Conservation (phyloP, 2,797 vertebrate species). For the Nannoperca australis region DNA sequence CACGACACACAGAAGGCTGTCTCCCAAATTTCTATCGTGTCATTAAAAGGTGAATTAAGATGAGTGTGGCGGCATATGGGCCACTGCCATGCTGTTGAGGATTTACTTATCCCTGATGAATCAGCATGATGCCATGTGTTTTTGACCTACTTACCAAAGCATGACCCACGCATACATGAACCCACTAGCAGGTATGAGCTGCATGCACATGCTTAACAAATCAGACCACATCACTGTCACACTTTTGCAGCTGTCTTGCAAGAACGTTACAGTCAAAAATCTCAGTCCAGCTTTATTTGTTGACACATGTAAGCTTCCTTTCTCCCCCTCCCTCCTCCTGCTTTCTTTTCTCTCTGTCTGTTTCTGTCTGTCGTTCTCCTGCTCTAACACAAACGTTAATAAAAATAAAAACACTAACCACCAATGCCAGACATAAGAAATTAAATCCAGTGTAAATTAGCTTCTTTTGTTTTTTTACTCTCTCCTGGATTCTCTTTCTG, state of each 20-base stretch:
- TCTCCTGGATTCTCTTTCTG: not conserved
- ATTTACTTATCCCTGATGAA: slow-evolving; percentile 71
- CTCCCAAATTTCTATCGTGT: slow-evolving; percentile 45
- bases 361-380: not conserved
- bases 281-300: not conserved
- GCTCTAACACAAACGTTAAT: not conserved
- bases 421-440: not conserved
- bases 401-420: not conserved
- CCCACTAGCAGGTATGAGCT: slow-evolving; percentile 34
- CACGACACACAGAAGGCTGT: slow-evolving; percentile 4
- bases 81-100: slow-evolving; percentile 52
- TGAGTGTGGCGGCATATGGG: slow-evolving; percentile 10
- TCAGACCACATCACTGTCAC: slow-evolving; percentile 14
- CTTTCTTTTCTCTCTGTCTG: not conserved
- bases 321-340: not conserved
- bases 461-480: not conserved
- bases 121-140: slow-evolving; percentile 58
- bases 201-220: slow-evolving; percentile 29
- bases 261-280: not conserved
- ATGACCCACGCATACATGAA: slow-evolving; percentile 51
- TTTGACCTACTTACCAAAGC: slow-evolving; percentile 71
- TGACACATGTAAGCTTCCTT: slow-evolving; percentile 21
- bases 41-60: slow-evolving; percentile 44
- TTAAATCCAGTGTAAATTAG: not conserved
- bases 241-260: slow-evolving; percentile 1